A percentile compares a stretch with the other conserved stretches of the same genome.
Conservation (phyloP, 2,888 invertebrate species). For the Sinelater perroti region DNA sequence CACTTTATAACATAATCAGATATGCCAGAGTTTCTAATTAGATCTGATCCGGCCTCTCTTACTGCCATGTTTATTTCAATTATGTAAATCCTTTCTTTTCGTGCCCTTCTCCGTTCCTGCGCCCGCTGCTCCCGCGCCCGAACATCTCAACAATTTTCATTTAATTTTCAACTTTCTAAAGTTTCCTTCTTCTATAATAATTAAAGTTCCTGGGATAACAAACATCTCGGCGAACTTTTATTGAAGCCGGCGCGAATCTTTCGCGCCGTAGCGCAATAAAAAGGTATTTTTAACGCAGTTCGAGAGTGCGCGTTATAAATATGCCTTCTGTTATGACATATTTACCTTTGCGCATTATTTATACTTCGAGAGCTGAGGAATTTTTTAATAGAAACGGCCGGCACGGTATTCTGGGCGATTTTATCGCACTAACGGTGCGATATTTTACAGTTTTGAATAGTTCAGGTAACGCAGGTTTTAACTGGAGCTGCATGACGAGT, state of each 20-base stretch:
- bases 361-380: conserved; percentile 1
- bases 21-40: conserved; percentile 53
- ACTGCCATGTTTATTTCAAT: conserved; percentile 58
- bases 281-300: conserved; percentile 7
- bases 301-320: conserved; percentile 3
- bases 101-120: conserved; percentile 45
- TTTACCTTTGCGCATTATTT: conserved; percentile 23
- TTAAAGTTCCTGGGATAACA: conserved; percentile 6
- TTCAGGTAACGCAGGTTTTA: neutral
- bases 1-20: conserved; percentile 40
- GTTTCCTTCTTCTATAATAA: conserved; percentile 10
- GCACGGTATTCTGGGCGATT: neutral
- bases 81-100: conserved; percentile 54
- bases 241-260: neutral
- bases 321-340: conserved; percentile 16
- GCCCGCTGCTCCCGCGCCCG: conserved; percentile 37
- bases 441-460: conserved; percentile 5
- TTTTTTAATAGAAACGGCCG: conserved; percentile 12
- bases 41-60: conserved; percentile 54
- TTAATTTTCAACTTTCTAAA: conserved; percentile 14
- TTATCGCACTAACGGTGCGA: conserved; percentile 5
- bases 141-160: conserved; percentile 25
- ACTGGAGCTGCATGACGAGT: neutral
- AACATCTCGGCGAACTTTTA: conserved; percentile 7
- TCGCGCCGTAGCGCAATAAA: neutral